These are phyloP conservation scores for Trinorchestia longiramus DNA, from an alignment of 1,140 invertebrate species.

Conservation along the genomic window DNA sequence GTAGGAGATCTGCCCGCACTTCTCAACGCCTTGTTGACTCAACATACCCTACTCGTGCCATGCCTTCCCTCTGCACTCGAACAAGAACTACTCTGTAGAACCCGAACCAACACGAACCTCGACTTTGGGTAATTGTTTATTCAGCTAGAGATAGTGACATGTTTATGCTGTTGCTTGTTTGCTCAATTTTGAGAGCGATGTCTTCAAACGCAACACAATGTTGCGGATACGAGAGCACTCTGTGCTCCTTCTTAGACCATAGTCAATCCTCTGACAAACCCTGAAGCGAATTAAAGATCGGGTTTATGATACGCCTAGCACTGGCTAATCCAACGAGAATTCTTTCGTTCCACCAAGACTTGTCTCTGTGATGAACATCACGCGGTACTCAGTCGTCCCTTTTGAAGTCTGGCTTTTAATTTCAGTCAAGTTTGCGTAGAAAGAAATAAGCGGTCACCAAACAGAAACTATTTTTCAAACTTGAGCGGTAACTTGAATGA, in stretches of 20 bases:
- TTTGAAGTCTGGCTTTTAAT: neutral
- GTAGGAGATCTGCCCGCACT: neutral
- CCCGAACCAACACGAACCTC: slow-evolving; percentile 30
- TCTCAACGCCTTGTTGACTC: slow-evolving; percentile 21
- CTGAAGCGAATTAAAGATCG: slow-evolving; percentile 47
- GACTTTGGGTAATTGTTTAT: slow-evolving; percentile 51
- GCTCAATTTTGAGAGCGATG: slow-evolving; percentile 47
- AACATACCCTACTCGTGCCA: neutral
- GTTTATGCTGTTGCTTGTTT: slow-evolving; percentile 48
- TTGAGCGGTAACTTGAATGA: neutral
- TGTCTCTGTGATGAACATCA: slow-evolving; percentile 9
- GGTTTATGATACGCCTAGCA: slow-evolving; percentile 46
- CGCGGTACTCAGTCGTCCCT: neutral
- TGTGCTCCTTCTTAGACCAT: neutral
- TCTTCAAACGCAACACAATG: slow-evolving; percentile 48
- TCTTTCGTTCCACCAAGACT: neutral
- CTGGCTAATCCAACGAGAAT: slow-evolving; percentile 48
- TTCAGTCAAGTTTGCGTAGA: neutral
- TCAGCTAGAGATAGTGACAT: slow-evolving; percentile 43
- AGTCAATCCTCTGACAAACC: slow-evolving; percentile 18
- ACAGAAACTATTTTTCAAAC: neutral
- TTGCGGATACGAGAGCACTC: slow-evolving; percentile 34
- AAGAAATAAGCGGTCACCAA: neutral
- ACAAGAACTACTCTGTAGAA: slow-evolving; percentile 51
- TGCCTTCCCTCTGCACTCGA: slow-evolving; percentile 6